Evolutionary conservation across 2,888 invertebrate genomes (phyloP), one percentile per base, ranked within the genome.

Genomic region (Machimus atricapillus): DNA sequence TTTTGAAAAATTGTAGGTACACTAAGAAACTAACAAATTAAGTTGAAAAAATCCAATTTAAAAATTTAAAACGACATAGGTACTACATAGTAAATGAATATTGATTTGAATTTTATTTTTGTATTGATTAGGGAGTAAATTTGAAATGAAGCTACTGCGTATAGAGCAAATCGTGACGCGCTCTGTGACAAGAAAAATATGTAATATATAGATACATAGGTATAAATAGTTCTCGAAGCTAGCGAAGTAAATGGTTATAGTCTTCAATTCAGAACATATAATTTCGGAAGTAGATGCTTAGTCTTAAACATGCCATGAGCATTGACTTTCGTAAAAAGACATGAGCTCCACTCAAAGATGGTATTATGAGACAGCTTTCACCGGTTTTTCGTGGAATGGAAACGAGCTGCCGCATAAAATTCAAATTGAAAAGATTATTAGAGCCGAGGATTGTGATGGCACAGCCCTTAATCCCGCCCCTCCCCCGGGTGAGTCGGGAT

Each of bases 341-440:
- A 66, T 66, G 66, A 66, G 66, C 23, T 27, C 52, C 16, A 52
- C 52, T 52, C 52, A 52, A 52, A 52, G 52, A 52, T 12, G 14
- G 58, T 19, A 19, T 9, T 58, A 19, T 58, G 23, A 23, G 23
- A 58, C 23, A 66, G 66, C 66, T 19, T 66, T 66, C 66, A 66
- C 66, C 66, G 66, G 23, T 19, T 66, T 56, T 66, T 23, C 23
- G 66, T 66, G 66, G 66, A 52, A 52, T 52, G 52, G 56, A 23
- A 81, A 81, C 52, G 9, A 37, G 7, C 40, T 40, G 27, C 43
- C 31, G 43, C 85, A 43, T 85, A 85, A 37, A 85, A 85, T 85
- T 73, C 19, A 74, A 85, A 85, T 74, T 74, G 43, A 66, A 66
- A 74, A 85, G 74, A 73, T 85, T 85, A 85, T 85, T 85, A 74